phyloP scores from a whole-genome alignment of 2,113 vertebrate species.

The Otus sunia region DNA sequence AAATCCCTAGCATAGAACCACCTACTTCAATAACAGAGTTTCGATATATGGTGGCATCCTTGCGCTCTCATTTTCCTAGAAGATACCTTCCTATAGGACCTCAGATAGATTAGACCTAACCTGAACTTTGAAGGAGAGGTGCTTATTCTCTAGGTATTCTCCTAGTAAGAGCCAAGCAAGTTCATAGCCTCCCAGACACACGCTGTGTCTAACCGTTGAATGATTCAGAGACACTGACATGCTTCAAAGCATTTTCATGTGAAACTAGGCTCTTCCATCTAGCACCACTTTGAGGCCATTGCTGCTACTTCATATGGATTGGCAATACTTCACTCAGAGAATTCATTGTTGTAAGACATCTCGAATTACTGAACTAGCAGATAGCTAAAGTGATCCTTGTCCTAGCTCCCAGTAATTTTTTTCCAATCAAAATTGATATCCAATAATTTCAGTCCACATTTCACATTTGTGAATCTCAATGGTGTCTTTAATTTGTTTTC shows the following conservation, averaged over 20 bases:
- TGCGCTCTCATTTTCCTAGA: background rate
- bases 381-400: background rate
- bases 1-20: background rate
- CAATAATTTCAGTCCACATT: background rate
- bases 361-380: background rate
- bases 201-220: background rate
- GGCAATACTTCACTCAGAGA: background rate
- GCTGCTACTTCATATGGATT: background rate
- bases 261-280: background rate
- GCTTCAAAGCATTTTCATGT: background rate
- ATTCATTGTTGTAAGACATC: background rate
- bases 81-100: background rate
- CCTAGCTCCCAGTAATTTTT: background rate
- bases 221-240: background rate
- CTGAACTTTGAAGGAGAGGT: background rate
- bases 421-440: background rate
- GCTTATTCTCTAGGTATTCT: background rate
- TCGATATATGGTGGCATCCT: background rate
- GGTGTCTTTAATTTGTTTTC: background rate
- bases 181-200: background rate
- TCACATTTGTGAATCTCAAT: background rate
- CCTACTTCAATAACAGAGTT: background rate
- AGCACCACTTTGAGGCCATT: background rate
- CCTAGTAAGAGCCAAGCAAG: background rate
- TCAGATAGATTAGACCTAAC: background rate